A percentile compares a stretch with the other conserved stretches of the same genome.
phyloP scores from a whole-genome alignment of 2,797 vertebrate genomes.

The Galago senegalensis region DNA sequence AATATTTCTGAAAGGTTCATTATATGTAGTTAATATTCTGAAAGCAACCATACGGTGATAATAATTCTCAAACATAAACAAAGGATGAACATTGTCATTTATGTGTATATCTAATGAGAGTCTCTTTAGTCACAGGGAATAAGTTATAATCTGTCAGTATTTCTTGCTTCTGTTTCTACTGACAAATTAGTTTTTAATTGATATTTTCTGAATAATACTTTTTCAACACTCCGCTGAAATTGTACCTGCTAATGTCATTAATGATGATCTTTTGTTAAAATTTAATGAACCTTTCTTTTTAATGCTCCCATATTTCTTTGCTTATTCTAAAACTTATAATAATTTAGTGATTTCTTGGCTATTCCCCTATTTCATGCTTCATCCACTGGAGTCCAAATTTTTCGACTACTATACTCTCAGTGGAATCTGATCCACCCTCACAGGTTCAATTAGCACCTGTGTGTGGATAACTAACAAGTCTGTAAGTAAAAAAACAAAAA shows the following conservation, averaged over 20 bases:
- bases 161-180: conserved; percentile 8
- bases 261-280: conserved; percentile 3
- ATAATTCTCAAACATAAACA: conserved; percentile 25
- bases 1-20: neutral
- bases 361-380: neutral
- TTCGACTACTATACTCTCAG: neutral
- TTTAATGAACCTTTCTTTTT: conserved; percentile 26
- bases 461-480: neutral
- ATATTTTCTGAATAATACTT: neutral
- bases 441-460: neutral
- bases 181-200: conserved; percentile 34
- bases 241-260: neutral
- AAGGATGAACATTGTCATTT: neutral
- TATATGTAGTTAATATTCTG: neutral
- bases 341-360: neutral
- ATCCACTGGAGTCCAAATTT: neutral
- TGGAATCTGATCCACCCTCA: neutral
- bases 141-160: neutral
- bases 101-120: neutral
- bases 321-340: neutral
- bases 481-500: neutral
- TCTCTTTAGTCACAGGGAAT: neutral
- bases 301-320: neutral
- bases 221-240: conserved; percentile 10
- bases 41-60: neutral